Evolutionary conservation across 2,113 vertebrate species (phyloP), one percentile per base, ranked within the genome.

Genomic region (Smithornis capensis): DNA sequence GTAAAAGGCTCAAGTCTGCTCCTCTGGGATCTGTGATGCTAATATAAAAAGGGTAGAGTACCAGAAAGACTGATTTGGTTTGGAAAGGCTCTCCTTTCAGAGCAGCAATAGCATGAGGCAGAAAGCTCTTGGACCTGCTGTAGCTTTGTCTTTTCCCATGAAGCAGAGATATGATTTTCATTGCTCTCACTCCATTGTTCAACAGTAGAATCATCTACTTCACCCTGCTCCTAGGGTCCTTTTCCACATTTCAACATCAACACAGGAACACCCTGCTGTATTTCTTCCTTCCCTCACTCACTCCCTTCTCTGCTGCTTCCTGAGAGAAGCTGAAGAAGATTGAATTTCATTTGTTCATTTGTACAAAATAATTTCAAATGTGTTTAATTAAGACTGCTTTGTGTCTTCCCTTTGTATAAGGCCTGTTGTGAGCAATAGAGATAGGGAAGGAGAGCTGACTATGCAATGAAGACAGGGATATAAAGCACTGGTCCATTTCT

Each of bases 1-100:
- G 4, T 31, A 22, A 24, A 73, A 42, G 31, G 10, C 37, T 44
- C 0, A 0, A 49, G 19, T 4, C 8, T 14, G 3, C 6, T 7
- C 8, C 17, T 62, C 8, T 52, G 40, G 40, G 38, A n/a, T 65
- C 64, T 62, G 27, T 2, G 7, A 8, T 52, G 14, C 7, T 35
- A 7, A 11, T 15, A 24, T 3, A 19, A 37, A 76, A 81, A 64
- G 7, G 31, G 11, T 31, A 52, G 31, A 55, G 49, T 56, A 12
- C 6, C 18, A 9, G 14, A 53, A 37, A 57, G 24, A 33, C 5
- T 3, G 8, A 33, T 21, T 53, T 22, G 8, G 25, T 50, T 60
- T 21, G 27, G 22, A 70, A 75, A 42, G 42, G 13, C 9, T 92
- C 63, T 63, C 23, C 31, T 67, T 70, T 69, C 52, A 50, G 77